Evolutionary conservation across 1,140 invertebrate species (phyloP), one percentile per base, ranked within the genome.

Genomic region (Drosophila teissieri): DNA sequence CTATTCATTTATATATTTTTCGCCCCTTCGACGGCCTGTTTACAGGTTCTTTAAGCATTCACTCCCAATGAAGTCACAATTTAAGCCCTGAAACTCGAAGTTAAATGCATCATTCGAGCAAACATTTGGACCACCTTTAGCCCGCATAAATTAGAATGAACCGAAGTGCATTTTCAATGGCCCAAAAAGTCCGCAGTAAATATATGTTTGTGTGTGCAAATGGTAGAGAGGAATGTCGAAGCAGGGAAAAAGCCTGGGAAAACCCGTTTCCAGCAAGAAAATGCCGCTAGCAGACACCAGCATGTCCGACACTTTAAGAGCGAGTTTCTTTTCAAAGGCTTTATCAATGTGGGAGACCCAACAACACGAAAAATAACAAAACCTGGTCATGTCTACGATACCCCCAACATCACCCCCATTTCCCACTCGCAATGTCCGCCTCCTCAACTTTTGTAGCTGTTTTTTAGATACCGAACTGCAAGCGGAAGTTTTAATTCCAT

Each of bases 401-500:
- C 17, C 60, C 11, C 53, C 53, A 70, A 19, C 55, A 40, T 45
- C 60, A 56, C 36, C 45, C 54, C 10, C 42, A 10, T 8, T 15
- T 10, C 10, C 42, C 54, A 42, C 27, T 51, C 11, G 40, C 40
- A 31, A 31, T 44, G 45, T 34, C 49, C 54, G 56, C 73, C 73
- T 19, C 45, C 63, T 57, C 72, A 75, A 46, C 36, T 27, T 19
- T 34, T 17, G 37, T 27, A 44, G 36, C 17, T 52, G 27, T 36
- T 54, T 45, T 45, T 31, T 45, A 36, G 36, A 37, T 27, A 67
- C 45, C 27, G 19, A 46, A 69, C 67, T 78, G 64, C 83, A 49
- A 88, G 83, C 82, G 79, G 83, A 86, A 86, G 82, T 73, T 86
- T 86, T 86, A 76, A 88, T 78, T 86, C 83, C 88, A 88, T 86